Conservation (phyloP, 1,140 invertebrate genomes). For the Centruroides sculpturatus region DNA sequence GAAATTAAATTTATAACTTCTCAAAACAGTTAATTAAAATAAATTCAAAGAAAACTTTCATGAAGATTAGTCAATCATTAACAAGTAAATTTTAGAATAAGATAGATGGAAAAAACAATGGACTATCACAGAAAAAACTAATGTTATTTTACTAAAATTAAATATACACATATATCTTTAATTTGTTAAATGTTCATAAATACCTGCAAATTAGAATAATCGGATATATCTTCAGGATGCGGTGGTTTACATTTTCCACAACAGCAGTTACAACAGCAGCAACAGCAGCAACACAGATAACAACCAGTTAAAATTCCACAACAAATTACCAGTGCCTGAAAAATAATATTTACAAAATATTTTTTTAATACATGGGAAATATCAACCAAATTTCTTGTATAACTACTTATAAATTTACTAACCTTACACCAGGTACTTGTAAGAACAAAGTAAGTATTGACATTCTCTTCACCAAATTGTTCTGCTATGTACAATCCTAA, state of each 20-base stretch:
- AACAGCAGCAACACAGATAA: slow-evolving; percentile 71
- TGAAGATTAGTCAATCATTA: no score
- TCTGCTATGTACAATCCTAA: slow-evolving; percentile 88
- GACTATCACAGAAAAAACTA: no score
- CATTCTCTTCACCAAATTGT: slow-evolving; percentile 90
- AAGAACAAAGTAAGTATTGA: slow-evolving; percentile 83
- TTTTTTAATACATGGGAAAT: no score
- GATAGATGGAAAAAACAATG: no score
- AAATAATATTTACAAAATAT: slow-evolving; percentile 15
- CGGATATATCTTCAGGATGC: slow-evolving; percentile 50
- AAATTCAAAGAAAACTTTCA: no score
- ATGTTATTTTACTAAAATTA: no score
- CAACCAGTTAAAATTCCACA: slow-evolving; percentile 81
- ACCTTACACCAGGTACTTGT: slow-evolving; percentile 90
- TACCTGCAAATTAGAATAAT: not conserved
- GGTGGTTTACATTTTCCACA: slow-evolving; percentile 90
- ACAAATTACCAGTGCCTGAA: slow-evolving; percentile 63
- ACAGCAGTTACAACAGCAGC: slow-evolving; percentile 87
- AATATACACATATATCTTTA: no score
- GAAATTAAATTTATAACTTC: no score
- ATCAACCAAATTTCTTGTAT: no score
- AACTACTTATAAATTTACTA: not conserved
- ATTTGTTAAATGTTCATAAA: no score
- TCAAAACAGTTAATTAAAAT: no score
- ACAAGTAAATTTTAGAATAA: no score